Conservation (phyloP, 2,113 vertebrate species). For the Oryzias melastigma region DNA sequence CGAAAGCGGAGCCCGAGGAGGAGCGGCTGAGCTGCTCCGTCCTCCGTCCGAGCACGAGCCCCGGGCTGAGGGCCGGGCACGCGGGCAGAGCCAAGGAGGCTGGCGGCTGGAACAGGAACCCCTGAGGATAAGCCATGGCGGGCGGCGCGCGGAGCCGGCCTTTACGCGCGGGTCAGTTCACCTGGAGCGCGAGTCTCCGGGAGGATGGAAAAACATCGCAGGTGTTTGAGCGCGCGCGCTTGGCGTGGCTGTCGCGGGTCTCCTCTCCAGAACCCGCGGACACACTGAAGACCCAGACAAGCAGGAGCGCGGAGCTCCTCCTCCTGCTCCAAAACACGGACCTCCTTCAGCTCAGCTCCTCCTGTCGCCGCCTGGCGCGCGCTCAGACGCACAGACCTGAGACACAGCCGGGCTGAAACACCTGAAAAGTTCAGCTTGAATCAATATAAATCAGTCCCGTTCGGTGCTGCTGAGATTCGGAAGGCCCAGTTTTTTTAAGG, state of each 20-base stretch:
- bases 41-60: constrained; percentile 85
- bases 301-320: constrained; percentile 50
- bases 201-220: not conserved
- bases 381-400: not conserved
- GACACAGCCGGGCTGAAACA: not conserved
- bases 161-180: constrained; percentile 32
- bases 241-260: constrained; percentile 15
- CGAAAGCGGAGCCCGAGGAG: constrained; percentile 90
- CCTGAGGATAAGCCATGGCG: constrained; percentile 93
- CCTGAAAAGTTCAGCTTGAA: too few species aligned
- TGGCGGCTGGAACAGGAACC: constrained; percentile 92
- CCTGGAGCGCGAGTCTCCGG: constrained; percentile 43
- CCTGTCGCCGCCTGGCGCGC: not conserved
- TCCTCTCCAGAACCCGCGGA: constrained; percentile 14
- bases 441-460: too few species aligned
- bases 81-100: constrained; percentile 89
- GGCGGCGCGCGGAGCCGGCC: constrained; percentile 35
- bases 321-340: constrained; percentile 14
- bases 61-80: constrained; percentile 87
- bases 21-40: constrained; percentile 90
- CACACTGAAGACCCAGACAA: constrained; percentile 7
- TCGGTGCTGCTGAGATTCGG: too few species aligned
- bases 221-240: constrained; percentile 31
- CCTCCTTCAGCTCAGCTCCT: constrained; percentile 14
- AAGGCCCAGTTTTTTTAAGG: too few species aligned